Conservation (phyloP, 2,113 vertebrate species). For the Nyctibius bracteatus region DNA sequence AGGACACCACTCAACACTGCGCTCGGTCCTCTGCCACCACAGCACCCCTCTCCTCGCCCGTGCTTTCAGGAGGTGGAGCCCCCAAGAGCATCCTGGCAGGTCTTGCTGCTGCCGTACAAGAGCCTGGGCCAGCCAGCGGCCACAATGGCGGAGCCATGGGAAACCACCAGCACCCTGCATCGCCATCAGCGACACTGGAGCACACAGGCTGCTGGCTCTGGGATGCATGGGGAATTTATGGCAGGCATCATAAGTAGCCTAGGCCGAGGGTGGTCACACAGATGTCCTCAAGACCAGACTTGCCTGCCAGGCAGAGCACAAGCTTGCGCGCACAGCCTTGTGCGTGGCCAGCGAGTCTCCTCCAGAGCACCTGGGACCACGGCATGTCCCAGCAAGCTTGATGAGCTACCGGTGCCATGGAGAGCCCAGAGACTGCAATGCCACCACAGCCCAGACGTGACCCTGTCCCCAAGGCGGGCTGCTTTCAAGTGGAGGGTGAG, state of each 20-base stretch:
- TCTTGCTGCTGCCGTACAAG: background rate
- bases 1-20: background rate
- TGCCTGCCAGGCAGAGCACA: background rate
- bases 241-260: background rate
- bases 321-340: background rate
- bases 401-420: background rate
- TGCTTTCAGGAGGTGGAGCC: background rate
- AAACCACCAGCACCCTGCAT: background rate
- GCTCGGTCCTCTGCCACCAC: background rate
- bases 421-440: background rate
- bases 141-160: accelerated
- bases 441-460: background rate
- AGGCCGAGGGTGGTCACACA: background rate
- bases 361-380: background rate
- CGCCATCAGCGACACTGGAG: accelerated
- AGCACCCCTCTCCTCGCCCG: background rate
- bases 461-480: background rate
- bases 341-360: accelerated
- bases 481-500: background rate
- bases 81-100: background rate
- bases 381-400: accelerated
- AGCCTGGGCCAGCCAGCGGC: background rate
- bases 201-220: background rate
- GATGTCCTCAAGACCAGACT: background rate
- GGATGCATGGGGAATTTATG: background rate